phyloP scores from a whole-genome alignment of 2,113 vertebrate genomes.

The Dasyprocta punctata region DNA sequence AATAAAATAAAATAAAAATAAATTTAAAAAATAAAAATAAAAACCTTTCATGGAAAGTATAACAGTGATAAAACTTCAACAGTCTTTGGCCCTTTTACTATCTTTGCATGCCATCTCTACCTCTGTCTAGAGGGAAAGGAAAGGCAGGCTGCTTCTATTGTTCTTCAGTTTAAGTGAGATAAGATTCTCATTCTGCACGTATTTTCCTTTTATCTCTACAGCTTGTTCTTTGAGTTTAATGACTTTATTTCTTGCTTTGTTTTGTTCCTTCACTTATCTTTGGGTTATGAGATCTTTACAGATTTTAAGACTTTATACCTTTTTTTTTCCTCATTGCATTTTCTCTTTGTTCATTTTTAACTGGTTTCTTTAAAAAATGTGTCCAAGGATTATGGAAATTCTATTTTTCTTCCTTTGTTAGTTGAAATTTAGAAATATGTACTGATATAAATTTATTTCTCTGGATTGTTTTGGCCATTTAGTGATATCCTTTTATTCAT shows the following conservation, averaged over 20 bases:
- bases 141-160: conserved; percentile 74
- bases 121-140: not conserved
- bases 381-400: conserved; percentile 55
- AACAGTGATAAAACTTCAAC: conserved; percentile 19
- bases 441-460: conserved; percentile 25
- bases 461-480: not conserved
- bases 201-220: conserved; percentile 79
- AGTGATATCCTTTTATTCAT: not conserved
- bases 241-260: conserved; percentile 82
- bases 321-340: conserved; percentile 19
- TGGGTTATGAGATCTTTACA: conserved; percentile 73
- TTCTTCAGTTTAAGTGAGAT: conserved; percentile 78
- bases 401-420: conserved; percentile 19
- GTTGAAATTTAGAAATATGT: conserved; percentile 37
- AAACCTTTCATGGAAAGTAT: fast-evolving
- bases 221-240: conserved; percentile 79
- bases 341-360: conserved; percentile 51
- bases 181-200: conserved; percentile 73
- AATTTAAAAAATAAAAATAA: not conserved
- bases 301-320: conserved; percentile 59
- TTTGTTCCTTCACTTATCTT: conserved; percentile 78
- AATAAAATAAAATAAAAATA: no score
- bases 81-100: not conserved
- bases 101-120: not conserved
- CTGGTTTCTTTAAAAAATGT: conserved; percentile 69